Conservation (phyloP, 1,140 invertebrate species). For the Procambarus clarkii region DNA sequence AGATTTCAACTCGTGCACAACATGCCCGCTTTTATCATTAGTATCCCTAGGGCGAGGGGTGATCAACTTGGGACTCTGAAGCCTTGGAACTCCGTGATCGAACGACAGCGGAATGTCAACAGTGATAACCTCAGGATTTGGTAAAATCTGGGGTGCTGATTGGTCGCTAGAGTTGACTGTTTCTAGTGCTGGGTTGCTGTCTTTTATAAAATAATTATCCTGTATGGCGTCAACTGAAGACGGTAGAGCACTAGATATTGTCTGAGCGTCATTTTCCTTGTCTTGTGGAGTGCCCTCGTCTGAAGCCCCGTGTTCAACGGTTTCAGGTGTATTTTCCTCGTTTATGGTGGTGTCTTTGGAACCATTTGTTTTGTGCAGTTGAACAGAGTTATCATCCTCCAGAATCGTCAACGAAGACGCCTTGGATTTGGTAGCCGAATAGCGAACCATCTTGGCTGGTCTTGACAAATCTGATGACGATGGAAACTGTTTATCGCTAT, state of each 20-base stretch:
- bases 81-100: not conserved
- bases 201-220: not conserved
- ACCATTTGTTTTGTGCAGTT: not conserved
- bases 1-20: not conserved
- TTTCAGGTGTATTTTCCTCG: not conserved
- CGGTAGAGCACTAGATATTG: not conserved
- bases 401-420: not conserved
- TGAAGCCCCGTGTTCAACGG: not conserved
- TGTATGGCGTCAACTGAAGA: not conserved
- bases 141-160: not conserved
- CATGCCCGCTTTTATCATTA: not conserved
- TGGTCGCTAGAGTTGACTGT: not conserved
- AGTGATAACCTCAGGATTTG: not conserved
- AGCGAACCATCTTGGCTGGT: not conserved
- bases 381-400: not conserved
- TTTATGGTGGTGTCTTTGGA: not conserved
- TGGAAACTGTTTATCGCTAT: not conserved
- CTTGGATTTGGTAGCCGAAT: not conserved
- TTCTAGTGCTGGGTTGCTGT: not conserved
- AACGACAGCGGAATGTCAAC: slow-evolving; percentile 3
- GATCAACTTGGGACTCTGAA: slow-evolving; percentile 9
- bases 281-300: not conserved
- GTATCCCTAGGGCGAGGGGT: not conserved
- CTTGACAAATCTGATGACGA: not conserved
- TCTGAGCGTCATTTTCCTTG: not conserved